Conservation (phyloP, 2,888 invertebrate species). For the Anorthoa munda region DNA sequence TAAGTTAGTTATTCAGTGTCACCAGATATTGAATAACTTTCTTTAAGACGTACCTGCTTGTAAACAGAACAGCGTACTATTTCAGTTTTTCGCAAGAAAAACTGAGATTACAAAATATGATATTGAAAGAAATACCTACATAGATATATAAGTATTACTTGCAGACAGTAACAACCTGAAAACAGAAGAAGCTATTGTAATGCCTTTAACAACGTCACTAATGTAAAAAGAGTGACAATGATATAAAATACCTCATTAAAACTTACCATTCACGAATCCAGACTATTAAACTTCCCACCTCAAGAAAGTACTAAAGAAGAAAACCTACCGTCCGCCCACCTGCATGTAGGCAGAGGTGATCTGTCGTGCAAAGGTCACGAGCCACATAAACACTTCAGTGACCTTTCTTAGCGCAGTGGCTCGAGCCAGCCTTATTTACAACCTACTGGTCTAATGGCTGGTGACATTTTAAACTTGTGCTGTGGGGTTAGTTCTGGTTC, state of each 20-base stretch:
- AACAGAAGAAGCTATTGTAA: too few relatives aligned
- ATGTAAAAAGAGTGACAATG: too few relatives aligned
- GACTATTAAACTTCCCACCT: neutral
- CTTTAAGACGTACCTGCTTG: too few relatives aligned
- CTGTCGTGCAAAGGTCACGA: conserved; percentile 61
- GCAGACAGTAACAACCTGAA: too few relatives aligned
- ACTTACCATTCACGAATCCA: neutral
- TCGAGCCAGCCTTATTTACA: conserved; percentile 68
- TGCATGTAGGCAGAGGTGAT: conserved; percentile 40
- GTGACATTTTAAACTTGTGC: conserved; percentile 64
- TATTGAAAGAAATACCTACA: too few relatives aligned
- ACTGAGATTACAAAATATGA: neutral
- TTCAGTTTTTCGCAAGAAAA: neutral
- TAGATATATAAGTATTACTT: too few relatives aligned
- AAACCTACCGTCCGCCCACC: conserved; percentile 11
- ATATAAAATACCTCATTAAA: too few relatives aligned
- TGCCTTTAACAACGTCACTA: too few relatives aligned
- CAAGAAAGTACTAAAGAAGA: conserved; percentile 5
- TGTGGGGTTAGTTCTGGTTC: conserved; percentile 26
- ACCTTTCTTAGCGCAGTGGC: conserved; percentile 68
- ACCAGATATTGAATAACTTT: too few relatives aligned
- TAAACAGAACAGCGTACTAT: neutral
- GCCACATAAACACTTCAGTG: conserved; percentile 62
- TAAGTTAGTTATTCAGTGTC: too few relatives aligned
- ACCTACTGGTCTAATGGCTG: conserved; percentile 60